Base-by-base conservation (phyloP, 2,888 invertebrate species). In the Abrostola triplasia region DNA sequence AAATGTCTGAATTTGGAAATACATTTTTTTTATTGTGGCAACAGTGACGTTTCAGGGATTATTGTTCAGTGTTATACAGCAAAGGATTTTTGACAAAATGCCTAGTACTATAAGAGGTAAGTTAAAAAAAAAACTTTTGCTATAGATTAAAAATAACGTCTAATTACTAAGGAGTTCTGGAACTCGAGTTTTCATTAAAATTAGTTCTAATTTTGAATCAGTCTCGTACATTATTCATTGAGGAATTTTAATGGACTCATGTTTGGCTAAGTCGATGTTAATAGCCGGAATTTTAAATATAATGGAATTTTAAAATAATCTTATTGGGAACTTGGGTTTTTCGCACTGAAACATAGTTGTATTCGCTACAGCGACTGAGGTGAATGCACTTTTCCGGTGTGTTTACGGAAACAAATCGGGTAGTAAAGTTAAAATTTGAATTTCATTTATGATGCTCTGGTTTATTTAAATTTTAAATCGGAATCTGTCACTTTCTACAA, bases 101-200 rank as follows among this genome's bases (percentile, higher is more conserved):
- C 95, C 95, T 70, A 95, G 95, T 81, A 95, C 95, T 74, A 95
- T 95, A 82, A 79, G 95, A 95, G 95, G 95, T 95, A 77, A 89
- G 92, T 87, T 4, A 40, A 65, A 64, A 78, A 76, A 58, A n/a
- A 58, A 11, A 44, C 9, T 10, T 50, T 58, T 37, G 5, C 11
- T 40, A 62, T 37, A 71, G 44, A 67, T 62, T 56, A 58, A 53
- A 58, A 50, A 48, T 38, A 64, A 1, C 6, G 11, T 24, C 0
- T 24, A n/a, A 41, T 35, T 36, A 35, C 40, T 11, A 70, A 58
- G 24, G 2, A 55, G 51, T 56, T 56, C 50, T 24, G 0, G 35
- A 64, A 61, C 44, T 65, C 51, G 55, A 44, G 63, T 68, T 60
- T 55, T 37, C 58, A 37, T 10, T 41, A 59, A n/a, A 42, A 51